These are phyloP conservation scores for Watsonalla binaria DNA, from an alignment of 2,888 invertebrate species.

Conservation along the genomic window DNA sequence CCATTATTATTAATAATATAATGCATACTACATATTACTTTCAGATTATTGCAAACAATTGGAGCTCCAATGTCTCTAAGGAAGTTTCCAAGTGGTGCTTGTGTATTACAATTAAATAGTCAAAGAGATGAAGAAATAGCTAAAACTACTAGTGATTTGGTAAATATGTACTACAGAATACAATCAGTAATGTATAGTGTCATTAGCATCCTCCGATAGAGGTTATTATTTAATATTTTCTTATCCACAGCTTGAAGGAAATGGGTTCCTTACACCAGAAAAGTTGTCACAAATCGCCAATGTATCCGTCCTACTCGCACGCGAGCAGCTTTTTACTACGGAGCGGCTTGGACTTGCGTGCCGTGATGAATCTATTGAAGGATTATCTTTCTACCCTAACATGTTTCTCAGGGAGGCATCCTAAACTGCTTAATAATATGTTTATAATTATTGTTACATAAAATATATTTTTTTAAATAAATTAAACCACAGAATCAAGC, in stretches of 20 bases:
- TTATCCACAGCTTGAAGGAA: slow-evolving; percentile 80
- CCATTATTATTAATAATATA: no score
- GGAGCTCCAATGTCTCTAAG: slow-evolving; percentile 87
- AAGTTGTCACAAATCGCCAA: slow-evolving; percentile 91
- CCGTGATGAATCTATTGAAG: slow-evolving; percentile 97
- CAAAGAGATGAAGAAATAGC: slow-evolving; percentile 86
- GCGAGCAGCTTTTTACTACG: slow-evolving; percentile 91
- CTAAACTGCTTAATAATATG: slow-evolving; percentile 17
- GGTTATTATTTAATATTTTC: background rate
- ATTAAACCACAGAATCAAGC: slow-evolving; percentile 30
- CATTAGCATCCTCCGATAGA: background rate
- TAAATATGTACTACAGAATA: slow-evolving; percentile 36
- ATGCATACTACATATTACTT: slow-evolving; percentile 13
- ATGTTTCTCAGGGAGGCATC: slow-evolving; percentile 80
- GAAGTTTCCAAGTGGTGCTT: slow-evolving; percentile 96
- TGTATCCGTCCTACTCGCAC: slow-evolving; percentile 92
- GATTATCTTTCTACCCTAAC: slow-evolving; percentile 96
- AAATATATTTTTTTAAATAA: slow-evolving; percentile 16
- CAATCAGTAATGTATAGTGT: no score
- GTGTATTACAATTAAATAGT: slow-evolving; percentile 91
- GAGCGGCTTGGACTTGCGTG: slow-evolving; percentile 93
- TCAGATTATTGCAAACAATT: slow-evolving; percentile 78
- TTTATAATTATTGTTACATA: slow-evolving; percentile 1
- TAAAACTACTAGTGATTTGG: slow-evolving; percentile 81
- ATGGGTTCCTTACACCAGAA: slow-evolving; percentile 88